Percentiles rank a stretch among this genome's conserved stretches.
phyloP scores from a whole-genome alignment of 2,113 vertebrate genomes.

The Gulo gulo region DNA sequence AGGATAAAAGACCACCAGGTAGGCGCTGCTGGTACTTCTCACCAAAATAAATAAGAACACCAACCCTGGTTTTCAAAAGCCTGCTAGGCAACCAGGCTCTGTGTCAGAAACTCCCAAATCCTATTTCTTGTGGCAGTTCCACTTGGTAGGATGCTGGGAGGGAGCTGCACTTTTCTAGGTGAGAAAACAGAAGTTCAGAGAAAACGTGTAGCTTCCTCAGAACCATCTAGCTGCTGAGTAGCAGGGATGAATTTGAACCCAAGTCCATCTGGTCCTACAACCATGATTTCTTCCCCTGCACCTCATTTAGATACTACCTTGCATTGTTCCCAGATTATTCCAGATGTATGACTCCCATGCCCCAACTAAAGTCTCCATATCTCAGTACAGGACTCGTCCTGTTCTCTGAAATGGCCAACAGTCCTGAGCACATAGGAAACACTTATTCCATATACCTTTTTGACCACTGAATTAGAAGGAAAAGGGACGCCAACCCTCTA shows the following conservation, averaged over 20 bases:
- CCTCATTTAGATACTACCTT: background rate
- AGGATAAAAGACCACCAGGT: background rate
- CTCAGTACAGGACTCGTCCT: background rate
- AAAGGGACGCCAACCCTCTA: background rate
- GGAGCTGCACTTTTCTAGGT: background rate
- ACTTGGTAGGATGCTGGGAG: background rate
- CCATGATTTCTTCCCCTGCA: background rate
- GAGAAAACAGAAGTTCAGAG: background rate
- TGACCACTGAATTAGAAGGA: background rate
- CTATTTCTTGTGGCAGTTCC: background rate
- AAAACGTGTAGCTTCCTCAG: accelerated
- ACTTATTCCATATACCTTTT: background rate
- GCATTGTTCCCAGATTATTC: background rate
- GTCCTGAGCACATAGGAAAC: background rate
- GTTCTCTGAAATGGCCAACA: background rate
- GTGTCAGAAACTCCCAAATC: background rate
- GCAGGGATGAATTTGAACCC: background rate
- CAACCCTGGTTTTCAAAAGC: background rate
- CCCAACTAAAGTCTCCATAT: background rate
- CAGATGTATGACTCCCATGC: background rate
- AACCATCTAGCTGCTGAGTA: background rate
- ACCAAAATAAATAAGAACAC: background rate
- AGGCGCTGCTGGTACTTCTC: background rate
- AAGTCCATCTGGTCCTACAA: background rate
- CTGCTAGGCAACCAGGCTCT: background rate